Conservation (phyloP, 2,797 vertebrate species). For the Coranthus polyacanthus region DNA sequence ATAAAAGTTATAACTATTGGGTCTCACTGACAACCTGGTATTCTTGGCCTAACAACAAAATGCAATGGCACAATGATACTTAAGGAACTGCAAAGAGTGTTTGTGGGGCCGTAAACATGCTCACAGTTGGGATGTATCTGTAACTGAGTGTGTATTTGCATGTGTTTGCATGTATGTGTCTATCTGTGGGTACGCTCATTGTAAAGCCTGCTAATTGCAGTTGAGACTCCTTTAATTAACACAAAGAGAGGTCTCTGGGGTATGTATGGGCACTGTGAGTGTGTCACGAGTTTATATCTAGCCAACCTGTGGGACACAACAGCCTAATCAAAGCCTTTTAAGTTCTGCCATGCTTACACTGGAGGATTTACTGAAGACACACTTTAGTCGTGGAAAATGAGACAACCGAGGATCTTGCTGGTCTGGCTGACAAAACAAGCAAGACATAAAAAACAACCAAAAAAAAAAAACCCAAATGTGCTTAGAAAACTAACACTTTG, state of each 20-base stretch:
- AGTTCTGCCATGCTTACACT: constrained; percentile 80
- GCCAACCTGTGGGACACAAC: constrained; percentile 82
- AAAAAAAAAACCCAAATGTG: constrained; percentile 41
- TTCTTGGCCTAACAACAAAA: constrained; percentile 12
- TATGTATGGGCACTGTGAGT: constrained; percentile 67
- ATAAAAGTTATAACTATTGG: constrained; percentile 12
- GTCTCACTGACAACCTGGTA: constrained; percentile 3
- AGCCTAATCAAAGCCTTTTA: constrained; percentile 84
- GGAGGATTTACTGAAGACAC: constrained; percentile 80
- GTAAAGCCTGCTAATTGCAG: constrained; percentile 81
- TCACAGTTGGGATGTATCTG: constrained; percentile 55
- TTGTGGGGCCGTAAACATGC: constrained; percentile 57
- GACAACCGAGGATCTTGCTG: constrained; percentile 65
- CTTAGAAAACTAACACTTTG: constrained; percentile 61
- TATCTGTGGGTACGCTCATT: constrained; percentile 62
- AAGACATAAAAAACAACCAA: too few species aligned
- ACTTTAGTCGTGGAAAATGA: constrained; percentile 78
- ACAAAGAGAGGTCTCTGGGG: constrained; percentile 78
- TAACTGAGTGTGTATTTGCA: constrained; percentile 36
- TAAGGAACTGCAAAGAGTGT: constrained; percentile 43
- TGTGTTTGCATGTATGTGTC: constrained; percentile 35
- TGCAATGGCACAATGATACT: constrained; percentile 24
- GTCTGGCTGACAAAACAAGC: constrained; percentile 72
- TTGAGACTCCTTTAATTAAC: constrained; percentile 84
- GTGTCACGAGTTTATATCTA: constrained; percentile 79